A percentile compares a stretch with the other conserved stretches of the same genome.
Evolutionary conservation across 2,888 invertebrate genomes (phyloP).

Genomic region (Chrysina gloriosa): DNA sequence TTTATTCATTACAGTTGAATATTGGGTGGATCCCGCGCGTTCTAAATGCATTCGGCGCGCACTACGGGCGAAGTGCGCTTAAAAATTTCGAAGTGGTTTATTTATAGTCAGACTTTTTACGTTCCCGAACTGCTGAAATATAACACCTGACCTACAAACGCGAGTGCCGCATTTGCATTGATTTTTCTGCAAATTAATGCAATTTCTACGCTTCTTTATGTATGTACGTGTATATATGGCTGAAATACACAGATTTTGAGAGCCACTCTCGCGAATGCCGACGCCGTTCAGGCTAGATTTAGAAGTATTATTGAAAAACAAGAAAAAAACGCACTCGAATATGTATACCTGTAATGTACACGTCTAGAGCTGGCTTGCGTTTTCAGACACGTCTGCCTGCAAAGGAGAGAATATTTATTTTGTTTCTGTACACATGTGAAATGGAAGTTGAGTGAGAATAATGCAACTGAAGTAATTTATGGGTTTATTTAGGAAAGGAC

Average conservation of each 20-base stretch:
- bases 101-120: neutral
- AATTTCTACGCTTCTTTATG: neutral
- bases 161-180: neutral
- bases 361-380: no score
- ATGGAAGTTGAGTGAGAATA: no score
- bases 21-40: neutral
- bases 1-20: neutral
- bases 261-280: neutral
- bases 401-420: no score
- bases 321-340: neutral
- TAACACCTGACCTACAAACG: neutral
- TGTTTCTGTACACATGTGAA: no score
- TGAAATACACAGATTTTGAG: neutral
- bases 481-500: no score
- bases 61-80: neutral
- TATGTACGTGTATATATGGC: neutral
- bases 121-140: neutral
- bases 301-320: no score
- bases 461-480: no score
- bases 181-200: neutral
- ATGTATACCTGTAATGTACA: no score
- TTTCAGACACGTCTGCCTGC: no score
- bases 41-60: neutral
- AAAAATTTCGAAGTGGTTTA: neutral
- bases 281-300: neutral